Evolutionary conservation across 2,888 invertebrate genomes (phyloP), one percentile per base, ranked within the genome.

Genomic region (Biston betularia): DNA sequence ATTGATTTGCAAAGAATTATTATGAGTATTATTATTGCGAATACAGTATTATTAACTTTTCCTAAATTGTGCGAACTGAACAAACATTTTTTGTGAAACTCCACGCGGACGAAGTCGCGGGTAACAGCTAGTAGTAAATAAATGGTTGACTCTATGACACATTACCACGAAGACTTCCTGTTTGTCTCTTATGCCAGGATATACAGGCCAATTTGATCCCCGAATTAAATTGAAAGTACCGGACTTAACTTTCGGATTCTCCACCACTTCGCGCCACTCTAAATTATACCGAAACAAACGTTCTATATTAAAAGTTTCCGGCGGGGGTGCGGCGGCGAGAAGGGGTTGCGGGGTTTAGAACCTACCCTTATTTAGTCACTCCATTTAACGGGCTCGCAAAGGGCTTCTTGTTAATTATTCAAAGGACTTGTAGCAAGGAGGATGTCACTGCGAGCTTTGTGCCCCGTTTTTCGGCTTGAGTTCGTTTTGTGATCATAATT

Each of bases 301-400:
- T 78, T 79, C 77, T 74, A 82, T 86, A 85, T 89, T 85, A 86
- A 89, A 89, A 90, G 84, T 88, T 89, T 87, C 83, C 70, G 75
- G 65, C 66, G 59, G 69, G 74, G 64, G 75, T 73, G 73, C 78
- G 73, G 73, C 73, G 72, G 64, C 64, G 63, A 75, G 76, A 76
- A 70, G 58, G 69, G 65, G 68, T 61, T 54, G 73, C 64, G 76
- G 75, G 69, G 81, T 55, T 46, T 38, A 52, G 44, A 61, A 72
- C 78, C 81, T 86, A 82, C 85, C 89, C 90, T 89, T 89, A 89
- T 90, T 92, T 91, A 90, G 90, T 88, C 90, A 90, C 87, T 88
- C 89, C 90, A 91, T 92, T 92, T 91, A 88, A 85, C 89, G 85
- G 84, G 80, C 84, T 83, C 83, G 85, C 87, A 89, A 90, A 92